Evolutionary conservation across 2,797 vertebrate species (phyloP), one percentile per base, ranked within the genome.

Genomic region (Crypturellus tataupa): DNA sequence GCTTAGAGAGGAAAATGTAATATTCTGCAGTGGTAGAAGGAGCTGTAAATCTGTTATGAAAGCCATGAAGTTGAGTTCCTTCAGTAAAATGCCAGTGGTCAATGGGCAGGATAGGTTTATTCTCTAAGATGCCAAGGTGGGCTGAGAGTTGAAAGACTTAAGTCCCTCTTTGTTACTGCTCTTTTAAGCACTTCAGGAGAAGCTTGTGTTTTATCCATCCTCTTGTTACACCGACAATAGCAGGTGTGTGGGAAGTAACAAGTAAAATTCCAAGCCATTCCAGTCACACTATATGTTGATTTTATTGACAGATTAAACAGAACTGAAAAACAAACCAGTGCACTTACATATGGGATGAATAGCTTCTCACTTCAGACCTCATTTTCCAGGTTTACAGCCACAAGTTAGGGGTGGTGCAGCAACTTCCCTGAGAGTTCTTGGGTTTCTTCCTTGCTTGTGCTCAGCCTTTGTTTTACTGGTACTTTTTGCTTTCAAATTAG

Each of bases 221-320:
- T 56, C 31, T 62, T 90, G 17, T 90, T 90, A 55, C 7, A 4
- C 17, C 44, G 51, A 35, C 15, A 85, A 2, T 53, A 42, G 19
- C 15, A 79, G 33, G 13, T 55, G 69, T 84, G 83, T 76, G 59
- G 60, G 64, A 56, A 93, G 60, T 20, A 72, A 29, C 24, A 56
- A 1, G 7, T 70, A 49, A 67, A 93, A 72, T 79, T 85, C 42
- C 51, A 25, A 62, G 29, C 33, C 17, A 2, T n/a, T 64, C 19
- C 5, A 10, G 59, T 82, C 3, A 10, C 58, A 62, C 15, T 64
- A 3, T 42, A 6, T 64, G 60, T 82, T 68, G 77, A 42, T 56
- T 85, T 25, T 19, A 20, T 42, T 78, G 70, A n/a, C 49, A 25
- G 79, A 73, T 75, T 47, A 85, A 95, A 85, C 31, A 85, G n/a